Base-by-base conservation (phyloP, 2,113 vertebrate genomes). In the Oreochromis aureus region DNA sequence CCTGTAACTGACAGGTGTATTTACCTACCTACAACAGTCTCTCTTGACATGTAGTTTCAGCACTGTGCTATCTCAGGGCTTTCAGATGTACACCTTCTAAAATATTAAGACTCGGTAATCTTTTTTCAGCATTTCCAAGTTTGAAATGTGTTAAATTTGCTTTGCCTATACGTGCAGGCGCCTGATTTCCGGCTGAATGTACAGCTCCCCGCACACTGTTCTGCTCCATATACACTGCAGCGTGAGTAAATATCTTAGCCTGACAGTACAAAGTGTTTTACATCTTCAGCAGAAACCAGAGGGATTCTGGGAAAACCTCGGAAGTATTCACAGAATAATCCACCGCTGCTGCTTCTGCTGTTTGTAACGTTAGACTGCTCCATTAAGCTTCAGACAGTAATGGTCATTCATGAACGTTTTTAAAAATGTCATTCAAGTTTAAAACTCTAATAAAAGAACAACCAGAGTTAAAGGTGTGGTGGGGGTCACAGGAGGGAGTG, bases 361-460 rank as follows among this genome's bases (percentile, higher is more conserved):
- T 53, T 53, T 51, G 12, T 13, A 13, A 69, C 1, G 36, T 24
- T 2, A 71, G 36, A n/a, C 19, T 46, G 69, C 39, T 46, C 1
- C 7, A 27, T 46, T 27, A 27, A 3, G 11, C 12, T 5, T 46
- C 44, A 27, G 15, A 76, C 24, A 12, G 15, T 30, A 0, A 27
- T 10, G 0, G 7, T 73, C 41, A 73, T 73, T 24, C 27, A 46
- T 27, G 41, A 48, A 3, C 2, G 30, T 76, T 48, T 30, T 10
- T 4, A 7, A 11, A 71, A 24, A 41, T 22, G 36, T 69, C 36
- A 22, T 15, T 41, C 36, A 41, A 41, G 34, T 69, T 69, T 69
- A 41, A 69, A 39, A 61, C 5, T 61, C 27, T 6, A 61, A 34
- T 34, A 63, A 63, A 19, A n/a, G 27, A 16, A 16, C 22, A 46